A percentile compares a stretch with the other conserved stretches of the same genome.
phyloP scores from a whole-genome alignment of 2,113 vertebrate genomes.

The Dissostichus mawsoni region DNA sequence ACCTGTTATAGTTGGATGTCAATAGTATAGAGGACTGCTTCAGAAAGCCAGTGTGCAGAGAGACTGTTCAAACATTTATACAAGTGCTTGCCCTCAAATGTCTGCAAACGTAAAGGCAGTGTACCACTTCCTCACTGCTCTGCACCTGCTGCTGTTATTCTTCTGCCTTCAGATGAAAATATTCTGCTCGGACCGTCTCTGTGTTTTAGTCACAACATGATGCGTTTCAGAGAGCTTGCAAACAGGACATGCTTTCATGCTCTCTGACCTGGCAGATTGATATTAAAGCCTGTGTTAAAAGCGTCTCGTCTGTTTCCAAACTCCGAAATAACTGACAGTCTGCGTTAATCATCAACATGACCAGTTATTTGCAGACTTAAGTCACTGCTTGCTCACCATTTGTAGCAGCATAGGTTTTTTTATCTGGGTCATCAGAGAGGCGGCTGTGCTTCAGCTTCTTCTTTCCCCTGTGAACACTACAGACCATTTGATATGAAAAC shows the following conservation, averaged over 20 bases:
- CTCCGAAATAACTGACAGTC: conserved; percentile 34
- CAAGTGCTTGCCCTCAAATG: conserved; percentile 41
- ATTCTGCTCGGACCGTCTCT: conserved; percentile 21
- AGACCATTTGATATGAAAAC: conserved; percentile 7
- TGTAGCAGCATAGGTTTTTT: conserved; percentile 51
- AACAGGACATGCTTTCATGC: conserved; percentile 5
- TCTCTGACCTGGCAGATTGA: conserved; percentile 14
- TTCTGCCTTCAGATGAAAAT: conserved; percentile 13
- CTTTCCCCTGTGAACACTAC: conserved; percentile 30
- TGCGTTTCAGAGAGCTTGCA: conserved; percentile 18
- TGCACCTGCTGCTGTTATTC: conserved; percentile 57
- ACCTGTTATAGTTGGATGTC: conserved; percentile 18
- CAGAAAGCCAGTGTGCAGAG: conserved; percentile 44
- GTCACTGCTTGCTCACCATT: conserved; percentile 42
- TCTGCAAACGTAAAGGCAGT: conserved; percentile 36
- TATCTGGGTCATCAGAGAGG: conserved; percentile 71
- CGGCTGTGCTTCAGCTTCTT: conserved; percentile 25
- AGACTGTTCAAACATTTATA: conserved; percentile 76
- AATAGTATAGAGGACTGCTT: conserved; percentile 8
- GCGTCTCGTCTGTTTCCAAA: conserved; percentile 9
- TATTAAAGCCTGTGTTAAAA: background rate
- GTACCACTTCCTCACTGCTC: conserved; percentile 20
- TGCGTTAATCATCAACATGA: conserved; percentile 51
- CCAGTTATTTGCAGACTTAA: conserved; percentile 56
- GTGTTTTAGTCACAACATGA: conserved; percentile 12